Evolutionary conservation across 2,113 vertebrate species (phyloP).

Genomic region (Leptosomus discolor): DNA sequence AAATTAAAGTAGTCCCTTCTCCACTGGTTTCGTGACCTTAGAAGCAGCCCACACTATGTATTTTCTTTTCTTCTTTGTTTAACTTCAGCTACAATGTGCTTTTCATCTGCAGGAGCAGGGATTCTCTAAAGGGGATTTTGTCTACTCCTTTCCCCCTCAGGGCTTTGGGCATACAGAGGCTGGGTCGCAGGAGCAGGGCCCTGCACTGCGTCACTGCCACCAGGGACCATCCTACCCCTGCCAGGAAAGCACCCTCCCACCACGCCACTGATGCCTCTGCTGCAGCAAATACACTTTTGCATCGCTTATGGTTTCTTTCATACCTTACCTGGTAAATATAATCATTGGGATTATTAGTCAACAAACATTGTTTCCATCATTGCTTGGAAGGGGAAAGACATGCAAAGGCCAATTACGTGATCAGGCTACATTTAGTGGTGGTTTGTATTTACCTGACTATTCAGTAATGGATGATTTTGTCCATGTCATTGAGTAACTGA

Average conservation of each 20-base stretch:
- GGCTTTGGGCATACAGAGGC: background rate
- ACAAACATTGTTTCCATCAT: background rate
- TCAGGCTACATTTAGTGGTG: background rate
- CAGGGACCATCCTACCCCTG: background rate
- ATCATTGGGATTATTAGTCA: background rate
- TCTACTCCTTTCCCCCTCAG: background rate
- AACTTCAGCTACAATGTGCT: background rate
- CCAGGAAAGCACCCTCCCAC: background rate
- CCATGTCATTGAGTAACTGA: background rate
- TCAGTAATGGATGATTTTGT: background rate
- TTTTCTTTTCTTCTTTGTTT: background rate
- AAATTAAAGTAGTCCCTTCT: constrained; percentile 19
- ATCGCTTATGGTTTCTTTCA: background rate
- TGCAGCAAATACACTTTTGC: background rate
- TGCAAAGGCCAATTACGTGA: rapidly evolving
- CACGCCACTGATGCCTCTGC: background rate
- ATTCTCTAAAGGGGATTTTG: background rate
- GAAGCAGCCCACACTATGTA: background rate
- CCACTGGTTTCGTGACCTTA: background rate
- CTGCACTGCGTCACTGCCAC: background rate
- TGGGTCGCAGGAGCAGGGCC: background rate
- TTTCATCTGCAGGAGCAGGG: background rate
- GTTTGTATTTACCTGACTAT: background rate
- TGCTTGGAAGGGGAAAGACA: background rate
- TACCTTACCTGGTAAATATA: background rate